Percentiles rank a stretch among this genome's conserved stretches.
Conservation (phyloP, 2,113 vertebrate genomes). For the Thalassarche chlororhynchos region DNA sequence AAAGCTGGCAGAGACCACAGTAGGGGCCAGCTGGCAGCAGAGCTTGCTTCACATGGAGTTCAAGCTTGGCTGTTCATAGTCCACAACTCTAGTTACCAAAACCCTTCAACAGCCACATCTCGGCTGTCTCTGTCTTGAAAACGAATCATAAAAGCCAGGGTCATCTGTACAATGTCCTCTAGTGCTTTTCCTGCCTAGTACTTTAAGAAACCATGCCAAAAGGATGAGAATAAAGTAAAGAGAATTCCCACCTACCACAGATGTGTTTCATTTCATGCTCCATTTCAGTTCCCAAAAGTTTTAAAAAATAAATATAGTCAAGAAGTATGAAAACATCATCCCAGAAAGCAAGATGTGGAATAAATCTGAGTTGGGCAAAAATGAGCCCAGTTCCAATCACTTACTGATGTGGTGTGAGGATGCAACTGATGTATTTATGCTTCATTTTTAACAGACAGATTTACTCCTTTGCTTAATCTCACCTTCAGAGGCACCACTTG, state of each 20-base stretch:
- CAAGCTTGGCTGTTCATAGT: not conserved
- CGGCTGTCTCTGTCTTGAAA: not conserved
- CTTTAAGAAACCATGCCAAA: not conserved
- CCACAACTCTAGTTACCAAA: not conserved
- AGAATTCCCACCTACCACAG: not conserved
- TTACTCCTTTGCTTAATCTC: not conserved
- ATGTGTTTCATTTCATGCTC: not conserved
- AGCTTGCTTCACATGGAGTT: not conserved
- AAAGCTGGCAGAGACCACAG: not conserved
- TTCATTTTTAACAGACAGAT: not conserved
- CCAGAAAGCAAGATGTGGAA: not conserved
- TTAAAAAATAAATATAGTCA: not conserved
- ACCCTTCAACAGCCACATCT: not conserved
- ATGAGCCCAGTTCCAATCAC: not conserved
- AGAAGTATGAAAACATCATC: not conserved
- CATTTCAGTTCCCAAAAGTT: not conserved
- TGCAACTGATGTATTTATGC: not conserved
- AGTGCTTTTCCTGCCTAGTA: not conserved
- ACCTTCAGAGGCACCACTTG: conserved; percentile 96
- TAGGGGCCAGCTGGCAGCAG: not conserved
- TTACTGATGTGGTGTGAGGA: not conserved
- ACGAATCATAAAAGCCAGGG: not conserved
- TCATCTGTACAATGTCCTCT: not conserved
- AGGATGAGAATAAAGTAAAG: not conserved
- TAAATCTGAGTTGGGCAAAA: not conserved